Evolutionary conservation across 2,797 vertebrate species (phyloP).

Genomic region (Hipposideros larvatus): DNA sequence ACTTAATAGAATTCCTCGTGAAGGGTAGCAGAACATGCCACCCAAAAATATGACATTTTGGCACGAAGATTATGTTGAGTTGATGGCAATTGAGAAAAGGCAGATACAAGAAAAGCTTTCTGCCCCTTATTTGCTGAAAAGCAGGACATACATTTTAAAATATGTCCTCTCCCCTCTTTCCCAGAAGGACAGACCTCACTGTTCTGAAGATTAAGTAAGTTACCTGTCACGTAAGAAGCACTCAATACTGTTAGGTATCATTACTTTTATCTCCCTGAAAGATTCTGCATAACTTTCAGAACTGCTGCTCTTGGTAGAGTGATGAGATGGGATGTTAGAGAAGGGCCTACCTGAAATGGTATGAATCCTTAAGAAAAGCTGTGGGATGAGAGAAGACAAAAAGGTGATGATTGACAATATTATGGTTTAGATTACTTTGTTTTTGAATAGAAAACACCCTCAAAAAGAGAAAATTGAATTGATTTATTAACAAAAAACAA

Average conservation of each 20-base stretch:
- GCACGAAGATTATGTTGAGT: background rate
- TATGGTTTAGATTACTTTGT: background rate
- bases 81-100: background rate
- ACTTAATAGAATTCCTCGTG: background rate
- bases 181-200: background rate
- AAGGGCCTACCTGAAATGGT: background rate
- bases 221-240: background rate
- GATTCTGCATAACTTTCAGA: background rate
- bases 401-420: background rate
- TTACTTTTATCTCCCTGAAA: background rate
- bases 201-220: background rate
- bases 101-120: background rate
- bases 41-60: background rate
- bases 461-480: background rate
- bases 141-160: background rate
- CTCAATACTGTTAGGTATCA: background rate
- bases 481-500: background rate
- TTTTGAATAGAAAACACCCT: background rate
- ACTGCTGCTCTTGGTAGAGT: background rate
- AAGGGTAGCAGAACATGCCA: background rate
- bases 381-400: no score
- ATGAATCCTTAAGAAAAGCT: background rate
- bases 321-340: accelerated
- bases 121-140: background rate
- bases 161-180: background rate